Percentiles rank a stretch among this genome's conserved stretches.
Evolutionary conservation across 2,113 vertebrate genomes (phyloP).

Genomic region (Polypterus bichir): DNA sequence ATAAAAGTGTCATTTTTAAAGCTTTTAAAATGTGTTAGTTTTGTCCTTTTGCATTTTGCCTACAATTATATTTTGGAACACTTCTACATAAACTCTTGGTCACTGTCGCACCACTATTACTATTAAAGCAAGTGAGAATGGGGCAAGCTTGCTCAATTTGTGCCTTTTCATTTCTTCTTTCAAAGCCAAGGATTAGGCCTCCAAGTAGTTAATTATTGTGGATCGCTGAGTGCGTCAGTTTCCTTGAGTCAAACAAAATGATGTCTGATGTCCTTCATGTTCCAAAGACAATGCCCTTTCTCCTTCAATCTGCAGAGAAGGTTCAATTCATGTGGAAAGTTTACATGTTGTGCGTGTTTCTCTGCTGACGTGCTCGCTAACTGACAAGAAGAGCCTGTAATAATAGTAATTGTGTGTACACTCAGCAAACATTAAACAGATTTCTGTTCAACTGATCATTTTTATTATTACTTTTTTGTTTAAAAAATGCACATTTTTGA

Average conservation of each 20-base stretch:
- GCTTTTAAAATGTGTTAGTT: too few relatives aligned
- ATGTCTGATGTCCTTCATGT: slow-evolving; percentile 4
- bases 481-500: slow-evolving; percentile 73
- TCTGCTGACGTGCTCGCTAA: not conserved
- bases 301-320: slow-evolving; percentile 1
- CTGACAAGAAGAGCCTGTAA: not conserved
- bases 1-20: too few relatives aligned
- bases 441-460: slow-evolving; percentile 36
- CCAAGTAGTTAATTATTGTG: not conserved
- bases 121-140: not conserved
- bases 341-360: slow-evolving; percentile 1
- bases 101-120: not conserved
- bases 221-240: not conserved
- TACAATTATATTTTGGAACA: too few relatives aligned
- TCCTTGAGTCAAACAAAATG: not conserved
- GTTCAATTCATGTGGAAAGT: slow-evolving; percentile 5
- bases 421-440: slow-evolving; percentile 24
- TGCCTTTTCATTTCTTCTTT: not conserved
- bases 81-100: too few relatives aligned
- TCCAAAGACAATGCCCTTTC: slow-evolving; percentile 1
- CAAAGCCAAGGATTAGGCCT: not conserved
- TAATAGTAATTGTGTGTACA: slow-evolving; percentile 6
- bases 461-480: slow-evolving; percentile 39
- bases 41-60: too few relatives aligned
- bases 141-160: not conserved